Percentiles rank a stretch among this genome's conserved stretches.
phyloP scores from a whole-genome alignment of 2,113 vertebrate genomes.

The Rhea americana region DNA sequence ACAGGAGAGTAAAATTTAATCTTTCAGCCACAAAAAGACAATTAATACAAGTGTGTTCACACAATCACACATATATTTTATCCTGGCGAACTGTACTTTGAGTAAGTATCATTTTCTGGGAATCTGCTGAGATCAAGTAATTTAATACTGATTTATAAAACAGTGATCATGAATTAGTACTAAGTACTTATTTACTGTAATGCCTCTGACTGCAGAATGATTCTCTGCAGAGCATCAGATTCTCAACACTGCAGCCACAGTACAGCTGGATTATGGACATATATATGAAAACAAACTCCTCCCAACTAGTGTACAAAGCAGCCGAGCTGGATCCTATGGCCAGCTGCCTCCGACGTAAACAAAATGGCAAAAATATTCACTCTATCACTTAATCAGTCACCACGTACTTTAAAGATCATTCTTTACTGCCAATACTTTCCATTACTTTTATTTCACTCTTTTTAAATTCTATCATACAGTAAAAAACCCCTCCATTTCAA shows the following conservation, averaged over 20 bases:
- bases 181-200: neutral
- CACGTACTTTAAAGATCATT: neutral
- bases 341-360: fast-evolving
- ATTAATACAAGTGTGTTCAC: neutral
- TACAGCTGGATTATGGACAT: fast-evolving
- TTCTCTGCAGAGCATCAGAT: neutral
- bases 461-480: neutral
- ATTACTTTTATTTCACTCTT: neutral
- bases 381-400: neutral
- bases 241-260: neutral
- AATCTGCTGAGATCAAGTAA: neutral
- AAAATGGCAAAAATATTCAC: fast-evolving
- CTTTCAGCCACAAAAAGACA: neutral
- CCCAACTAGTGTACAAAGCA: neutral
- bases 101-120: neutral
- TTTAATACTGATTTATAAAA: neutral
- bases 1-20: neutral
- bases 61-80: neutral
- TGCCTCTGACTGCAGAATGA: neutral
- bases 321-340: neutral
- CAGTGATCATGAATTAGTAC: neutral
- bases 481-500: neutral
- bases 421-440: neutral
- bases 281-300: neutral
- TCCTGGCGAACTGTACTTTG: neutral